Base-by-base conservation (phyloP, 2,888 invertebrate species). In the Julus scanicus region DNA sequence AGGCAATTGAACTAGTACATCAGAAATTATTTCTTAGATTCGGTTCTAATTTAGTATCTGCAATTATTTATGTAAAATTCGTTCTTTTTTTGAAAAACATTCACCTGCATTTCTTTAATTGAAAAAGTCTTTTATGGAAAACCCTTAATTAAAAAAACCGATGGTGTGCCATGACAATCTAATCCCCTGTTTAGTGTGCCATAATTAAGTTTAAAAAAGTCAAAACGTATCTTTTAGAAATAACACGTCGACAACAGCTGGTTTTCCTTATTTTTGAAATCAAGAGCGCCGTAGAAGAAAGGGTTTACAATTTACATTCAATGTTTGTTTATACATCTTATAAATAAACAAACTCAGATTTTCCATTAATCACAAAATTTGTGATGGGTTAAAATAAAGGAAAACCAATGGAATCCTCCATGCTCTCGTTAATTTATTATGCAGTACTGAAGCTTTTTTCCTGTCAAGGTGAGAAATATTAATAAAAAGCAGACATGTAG, bases 391-490 rank as follows among this genome's bases (percentile, higher is more conserved):
- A n/a, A 63, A 63, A 63, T n/a, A 63, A 8, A 44, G 2, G 44
- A 44, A 44, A 44, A 44, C 6, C 44, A 44, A 44, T 44, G 5
- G 44, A 44, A 8, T 53, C 44, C 44, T 11, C 3, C 53, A 53
- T 53, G 53, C 53, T 53, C 17, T 53, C 53, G 53, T 17, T 53
- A 11, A 53, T 53, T 17, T 53, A 53, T 53, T 63, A n/a, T 63
- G n/a, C 63, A 17, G n/a, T 63, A 6, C n/a, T 63, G 63, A 17
- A 63, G 63, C 63, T 2, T 63, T 63, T 57, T 63, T 53, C 17
- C n/a, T n/a, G 63, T n/a, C 63, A 63, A 63, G 63, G 63, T 63
- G 63, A 63, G 63, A 63, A 63, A 63, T 63, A 63, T 63, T 63
- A 63, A 63, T n/a, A 63, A 63, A 63, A 15, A 63, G n/a, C 63